These are phyloP conservation scores for Polypterus senegalus DNA, from an alignment of 2,113 vertebrate species.

Conservation along the genomic window DNA sequence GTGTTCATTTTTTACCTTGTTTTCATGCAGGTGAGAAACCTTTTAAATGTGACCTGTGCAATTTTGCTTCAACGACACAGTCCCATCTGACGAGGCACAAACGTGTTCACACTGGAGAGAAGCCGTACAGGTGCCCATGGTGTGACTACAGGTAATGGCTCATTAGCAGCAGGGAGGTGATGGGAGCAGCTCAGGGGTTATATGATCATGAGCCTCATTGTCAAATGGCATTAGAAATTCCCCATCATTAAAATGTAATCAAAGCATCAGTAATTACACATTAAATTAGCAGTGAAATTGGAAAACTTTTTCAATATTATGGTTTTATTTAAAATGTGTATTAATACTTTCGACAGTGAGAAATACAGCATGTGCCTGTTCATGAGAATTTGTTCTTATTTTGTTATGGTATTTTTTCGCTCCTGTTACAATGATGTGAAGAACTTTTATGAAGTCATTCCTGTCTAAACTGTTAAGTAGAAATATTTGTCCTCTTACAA, in stretches of 20 bases:
- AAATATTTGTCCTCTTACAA: no score
- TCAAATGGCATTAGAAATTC: conserved; percentile 41
- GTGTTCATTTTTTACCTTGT: conserved; percentile 13
- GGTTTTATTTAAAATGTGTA: conserved; percentile 25
- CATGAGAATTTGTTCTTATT: no score
- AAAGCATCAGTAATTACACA: conserved; percentile 61
- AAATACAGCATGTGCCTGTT: no score
- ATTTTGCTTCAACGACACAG: conserved; percentile 92
- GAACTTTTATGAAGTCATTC: no score
- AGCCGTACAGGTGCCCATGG: conserved; percentile 96
- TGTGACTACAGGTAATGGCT: conserved; percentile 93
- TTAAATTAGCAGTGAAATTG: conserved; percentile 67
- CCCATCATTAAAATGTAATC: conserved; percentile 62
- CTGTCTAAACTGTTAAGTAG: no score
- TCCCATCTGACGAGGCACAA: conserved; percentile 95
- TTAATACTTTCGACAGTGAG: no score
- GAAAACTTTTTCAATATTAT: conserved; percentile 57
- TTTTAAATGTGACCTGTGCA: conserved; percentile 92
- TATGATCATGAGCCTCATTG: conserved; percentile 47
- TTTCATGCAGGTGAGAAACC: conserved; percentile 79
- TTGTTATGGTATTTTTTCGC: no score
- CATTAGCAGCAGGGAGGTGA: conserved; percentile 21
- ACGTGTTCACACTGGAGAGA: conserved; percentile 95
- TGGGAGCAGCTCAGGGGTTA: conserved; percentile 52
- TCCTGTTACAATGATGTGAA: no score